Evolutionary conservation across 2,888 invertebrate genomes (phyloP), one percentile per base, ranked within the genome.

Genomic region (Cecidostiba fungosa): DNA sequence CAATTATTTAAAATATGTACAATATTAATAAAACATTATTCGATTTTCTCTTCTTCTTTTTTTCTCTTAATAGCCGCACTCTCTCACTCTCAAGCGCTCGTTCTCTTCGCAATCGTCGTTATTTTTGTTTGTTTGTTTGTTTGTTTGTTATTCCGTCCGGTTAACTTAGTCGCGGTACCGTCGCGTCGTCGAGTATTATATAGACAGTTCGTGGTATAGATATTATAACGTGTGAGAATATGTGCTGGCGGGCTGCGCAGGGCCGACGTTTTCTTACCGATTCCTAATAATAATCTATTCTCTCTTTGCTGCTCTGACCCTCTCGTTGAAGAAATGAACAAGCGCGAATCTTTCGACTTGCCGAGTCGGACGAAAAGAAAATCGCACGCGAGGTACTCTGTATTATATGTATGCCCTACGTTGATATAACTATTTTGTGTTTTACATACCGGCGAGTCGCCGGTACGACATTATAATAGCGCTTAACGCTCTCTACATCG

Each of bases 1-100:
- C 91, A 91, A 92, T 92, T 92, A 92, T 92, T 92, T 92, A 92
- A 92, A 92, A 92, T 92, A 92, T 92, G 89, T 92, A 92, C 92
- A 92, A 91, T 92, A 92, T 92, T 92, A 92, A 92, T 91, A 89
- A 90, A 90, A 90, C 89, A 88, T 90, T 90, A 89, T 88, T 88
- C 87, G 88, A 87, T 88, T 88, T 89, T 89, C 89, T 88, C 36
- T 59, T 12, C 29, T 66, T 90, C 14, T 70, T 50, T 50, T 50
- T 16, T 50, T 50, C 8, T 59, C 8, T 66, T 8, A 26, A 66
- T 89, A 89, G 90, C 90, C 90, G 89, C 39, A 73, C 77, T 77
- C 69, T 50, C 69, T 32, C 77, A 43, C 36, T 85, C 43, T 80
- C 72, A 16, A 29, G 14, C 29, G 47, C 72, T 19, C 54, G 14